phyloP scores from a whole-genome alignment of 2,888 invertebrate genomes.

The Drosophila barbarae region DNA sequence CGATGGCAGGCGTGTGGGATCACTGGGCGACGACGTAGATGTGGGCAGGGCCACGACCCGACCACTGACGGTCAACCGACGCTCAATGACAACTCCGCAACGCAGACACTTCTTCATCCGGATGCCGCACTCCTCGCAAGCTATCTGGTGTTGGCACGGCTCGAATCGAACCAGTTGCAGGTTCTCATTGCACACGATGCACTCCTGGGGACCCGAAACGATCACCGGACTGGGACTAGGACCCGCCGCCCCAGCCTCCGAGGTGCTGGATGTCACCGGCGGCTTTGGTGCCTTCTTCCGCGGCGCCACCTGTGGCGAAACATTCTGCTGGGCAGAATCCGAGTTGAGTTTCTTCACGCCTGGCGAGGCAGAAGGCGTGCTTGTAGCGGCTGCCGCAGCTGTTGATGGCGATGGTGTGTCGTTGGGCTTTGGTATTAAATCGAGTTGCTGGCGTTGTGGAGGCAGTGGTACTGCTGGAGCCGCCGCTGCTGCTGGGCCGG shows the following conservation, averaged over 20 bases:
- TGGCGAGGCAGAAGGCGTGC: constrained; percentile 50
- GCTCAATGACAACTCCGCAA: constrained; percentile 83
- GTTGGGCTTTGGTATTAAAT: constrained; percentile 37
- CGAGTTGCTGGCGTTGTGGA: constrained; percentile 47
- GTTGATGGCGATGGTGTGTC: constrained; percentile 16
- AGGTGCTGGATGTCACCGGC: constrained; percentile 41
- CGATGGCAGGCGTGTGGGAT: constrained; percentile 82
- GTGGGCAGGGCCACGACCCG: constrained; percentile 74
- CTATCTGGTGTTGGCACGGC: constrained; percentile 87
- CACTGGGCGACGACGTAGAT: constrained; percentile 76
- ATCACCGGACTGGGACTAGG: constrained; percentile 28
- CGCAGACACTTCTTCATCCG: constrained; percentile 89
- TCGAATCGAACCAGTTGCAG: constrained; percentile 84
- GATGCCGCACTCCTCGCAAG: constrained; percentile 87
- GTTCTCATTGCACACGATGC: constrained; percentile 86
- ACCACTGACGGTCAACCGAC: constrained; percentile 81
- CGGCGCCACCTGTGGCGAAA: constrained; percentile 67
- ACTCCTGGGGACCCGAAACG: constrained; percentile 80
- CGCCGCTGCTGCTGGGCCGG: constrained; percentile 31
- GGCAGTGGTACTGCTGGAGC: constrained; percentile 40
- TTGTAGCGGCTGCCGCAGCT: constrained; percentile 9
- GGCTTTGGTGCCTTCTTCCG: constrained; percentile 74
- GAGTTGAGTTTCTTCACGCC: constrained; percentile 72
- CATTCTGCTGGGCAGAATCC: constrained; percentile 52
- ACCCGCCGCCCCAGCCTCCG: constrained; percentile 28